Evolutionary conservation across 2,797 vertebrate genomes (phyloP), one percentile per base, ranked within the genome.

Genomic region (Ctenopoma kingsleyae): DNA sequence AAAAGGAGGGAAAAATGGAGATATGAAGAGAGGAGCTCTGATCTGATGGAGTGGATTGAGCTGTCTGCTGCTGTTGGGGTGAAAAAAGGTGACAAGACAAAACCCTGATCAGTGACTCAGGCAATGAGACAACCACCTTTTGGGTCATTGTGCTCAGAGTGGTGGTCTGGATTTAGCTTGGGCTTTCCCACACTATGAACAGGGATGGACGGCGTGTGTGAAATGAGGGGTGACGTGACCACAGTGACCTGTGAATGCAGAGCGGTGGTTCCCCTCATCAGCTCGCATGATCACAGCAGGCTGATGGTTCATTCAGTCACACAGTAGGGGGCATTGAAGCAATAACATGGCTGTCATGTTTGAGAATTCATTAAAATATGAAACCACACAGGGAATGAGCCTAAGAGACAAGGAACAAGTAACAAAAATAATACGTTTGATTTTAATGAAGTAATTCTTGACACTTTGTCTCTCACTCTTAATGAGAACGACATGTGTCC

Each of bases 11-110:
- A 55, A 62, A 77, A 49, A 40, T 44, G 68, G 78, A 83, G 77
- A 84, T 82, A 81, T 71, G 72, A 52, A 49, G 84, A 84, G 77
- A 69, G 27, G 79, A 69, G 79, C 82, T 84, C 67, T 89, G 88
- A 92, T 91, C 90, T 89, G 89, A 90, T 91, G 83, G 73, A 85
- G 87, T 85, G 79, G 86, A 89, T 87, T 90, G 87, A 89, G 87
- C 53, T 47, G 82, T 93, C 73, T 62, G 74, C 55, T 30, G 70
- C 80, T 74, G 78, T 20, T 77, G 40, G 46, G 61, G 49, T 27
- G 64, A 47, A 81, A 74, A 80, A 80, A 87, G 83, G 86, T 83
- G 88, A 88, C 87, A 71, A 81, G 82, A 91, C 89, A 89, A 90
- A 91, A 84, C 80, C 85, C 81, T 35, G 80, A 82, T 84, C 90